Evolutionary conservation across 2,113 vertebrate genomes (phyloP).

Genomic region (Ramphastos sulfuratus): DNA sequence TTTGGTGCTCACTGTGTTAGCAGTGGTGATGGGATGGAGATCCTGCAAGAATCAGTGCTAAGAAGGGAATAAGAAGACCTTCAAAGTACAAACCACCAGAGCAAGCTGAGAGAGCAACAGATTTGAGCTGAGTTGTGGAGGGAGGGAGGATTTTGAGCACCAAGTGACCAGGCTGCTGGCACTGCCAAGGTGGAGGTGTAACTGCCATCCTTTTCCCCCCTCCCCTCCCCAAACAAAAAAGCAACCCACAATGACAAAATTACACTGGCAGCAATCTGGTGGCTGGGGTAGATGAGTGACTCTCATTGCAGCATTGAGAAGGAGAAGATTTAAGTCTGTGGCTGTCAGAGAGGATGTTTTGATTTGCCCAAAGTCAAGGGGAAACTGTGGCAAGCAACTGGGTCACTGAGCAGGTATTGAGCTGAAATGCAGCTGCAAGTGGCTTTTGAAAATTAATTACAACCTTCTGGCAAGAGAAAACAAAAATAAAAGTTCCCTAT

Average conservation of each 20-base stretch:
- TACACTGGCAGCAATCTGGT: neutral
- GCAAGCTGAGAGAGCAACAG: neutral
- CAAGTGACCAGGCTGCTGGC: accelerated
- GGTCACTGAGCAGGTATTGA: neutral
- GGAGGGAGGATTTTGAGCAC: neutral
- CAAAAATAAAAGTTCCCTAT: neutral
- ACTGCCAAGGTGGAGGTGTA: neutral
- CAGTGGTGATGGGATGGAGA: neutral
- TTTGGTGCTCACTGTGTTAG: too few relatives aligned
- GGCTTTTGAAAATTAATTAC: neutral
- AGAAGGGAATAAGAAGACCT: too few relatives aligned
- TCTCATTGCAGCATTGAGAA: neutral
- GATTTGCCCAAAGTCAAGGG: neutral
- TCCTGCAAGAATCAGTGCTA: too few relatives aligned
- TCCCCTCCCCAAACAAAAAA: neutral
- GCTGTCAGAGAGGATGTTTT: neutral
- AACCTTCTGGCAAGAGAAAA: neutral
- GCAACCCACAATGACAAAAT: neutral
- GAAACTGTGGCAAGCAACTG: neutral
- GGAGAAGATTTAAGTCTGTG: neutral
- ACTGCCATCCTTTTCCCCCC: neutral
- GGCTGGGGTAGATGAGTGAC: neutral
- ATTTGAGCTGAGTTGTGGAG: neutral
- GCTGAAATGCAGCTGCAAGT: neutral
- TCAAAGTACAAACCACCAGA: too few relatives aligned